A percentile compares a stretch with the other conserved stretches of the same genome.
These are phyloP conservation scores for Onychomys leucogaster DNA, from an alignment of 2,797 vertebrate species.

Conservation along the genomic window DNA sequence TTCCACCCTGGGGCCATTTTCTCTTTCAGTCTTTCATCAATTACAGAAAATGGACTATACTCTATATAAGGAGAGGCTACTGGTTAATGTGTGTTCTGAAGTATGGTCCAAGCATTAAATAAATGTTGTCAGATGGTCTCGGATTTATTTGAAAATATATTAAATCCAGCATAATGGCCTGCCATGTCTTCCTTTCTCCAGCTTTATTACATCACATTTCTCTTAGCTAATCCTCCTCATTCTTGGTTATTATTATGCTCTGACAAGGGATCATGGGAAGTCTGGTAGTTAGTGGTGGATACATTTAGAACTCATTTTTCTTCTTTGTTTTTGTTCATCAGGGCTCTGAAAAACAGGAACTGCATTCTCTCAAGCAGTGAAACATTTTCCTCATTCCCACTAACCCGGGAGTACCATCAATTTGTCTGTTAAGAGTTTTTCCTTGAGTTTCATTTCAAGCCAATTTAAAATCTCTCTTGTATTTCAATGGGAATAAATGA, in stretches of 20 bases:
- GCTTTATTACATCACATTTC: not conserved
- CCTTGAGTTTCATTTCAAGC: conserved; percentile 71
- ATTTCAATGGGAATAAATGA: conserved; percentile 5
- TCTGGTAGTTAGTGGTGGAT: not conserved
- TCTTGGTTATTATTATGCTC: not conserved
- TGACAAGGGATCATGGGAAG: conserved; percentile 7
- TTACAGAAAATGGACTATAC: not conserved
- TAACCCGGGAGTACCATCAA: conserved; percentile 68
- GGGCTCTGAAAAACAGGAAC: not conserved
- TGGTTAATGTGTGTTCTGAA: not conserved
- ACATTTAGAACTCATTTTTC: not conserved
- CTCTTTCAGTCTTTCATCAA: not conserved
- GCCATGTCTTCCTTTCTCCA: not conserved
- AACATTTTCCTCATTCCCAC: conserved; percentile 60
- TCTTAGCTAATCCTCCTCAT: not conserved
- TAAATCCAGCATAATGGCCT: not conserved
- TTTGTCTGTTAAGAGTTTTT: conserved; percentile 56
- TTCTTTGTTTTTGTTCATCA: conserved; percentile 20
- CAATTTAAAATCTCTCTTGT: conserved; percentile 68
- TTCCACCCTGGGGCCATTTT: not conserved
- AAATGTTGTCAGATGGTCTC: not conserved
- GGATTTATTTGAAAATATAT: conserved; percentile 3
- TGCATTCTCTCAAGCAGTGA: conserved; percentile 53
- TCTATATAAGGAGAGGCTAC: not conserved
- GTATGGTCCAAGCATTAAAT: not conserved